Percentiles rank a stretch among this genome's conserved stretches.
Evolutionary conservation across 2,113 vertebrate genomes (phyloP).

Genomic region (Cyphomyrus plagiostoma): DNA sequence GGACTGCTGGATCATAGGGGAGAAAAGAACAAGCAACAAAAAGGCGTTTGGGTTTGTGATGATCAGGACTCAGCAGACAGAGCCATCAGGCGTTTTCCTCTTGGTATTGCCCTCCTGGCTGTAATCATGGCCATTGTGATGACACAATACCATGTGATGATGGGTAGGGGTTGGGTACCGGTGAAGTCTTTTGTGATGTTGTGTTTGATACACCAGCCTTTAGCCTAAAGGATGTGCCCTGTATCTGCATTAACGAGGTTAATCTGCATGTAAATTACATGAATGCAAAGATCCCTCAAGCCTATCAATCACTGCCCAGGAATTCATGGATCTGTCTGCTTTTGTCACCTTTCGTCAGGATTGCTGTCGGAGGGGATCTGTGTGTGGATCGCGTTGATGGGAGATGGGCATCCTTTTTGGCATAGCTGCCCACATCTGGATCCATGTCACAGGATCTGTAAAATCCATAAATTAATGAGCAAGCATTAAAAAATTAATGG

Average conservation of each 20-base stretch:
- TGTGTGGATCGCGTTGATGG: neutral
- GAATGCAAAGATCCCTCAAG: neutral
- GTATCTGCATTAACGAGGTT: neutral
- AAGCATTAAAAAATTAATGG: neutral
- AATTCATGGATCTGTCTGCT: neutral
- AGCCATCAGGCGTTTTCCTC: neutral
- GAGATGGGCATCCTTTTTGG: neutral
- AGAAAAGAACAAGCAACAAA: neutral
- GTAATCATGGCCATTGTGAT: neutral
- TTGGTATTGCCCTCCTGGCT: neutral
- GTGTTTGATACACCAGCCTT: neutral
- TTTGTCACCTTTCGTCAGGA: neutral
- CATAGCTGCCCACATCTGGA: neutral
- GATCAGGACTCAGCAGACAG: neutral
- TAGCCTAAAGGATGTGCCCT: neutral
- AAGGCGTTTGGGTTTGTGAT: neutral
- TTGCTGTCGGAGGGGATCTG: neutral
- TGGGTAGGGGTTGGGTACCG: neutral
- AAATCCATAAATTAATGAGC: neutral
- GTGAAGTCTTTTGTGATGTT: neutral
- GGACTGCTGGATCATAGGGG: neutral
- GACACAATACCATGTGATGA: neutral
- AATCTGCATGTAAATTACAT: neutral
- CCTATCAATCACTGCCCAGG: neutral
- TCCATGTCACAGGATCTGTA: neutral